A percentile compares a stretch with the other conserved stretches of the same genome.
These are phyloP conservation scores for Diplazon laetatorius DNA, from an alignment of 2,888 invertebrate genomes.

Conservation along the genomic window DNA sequence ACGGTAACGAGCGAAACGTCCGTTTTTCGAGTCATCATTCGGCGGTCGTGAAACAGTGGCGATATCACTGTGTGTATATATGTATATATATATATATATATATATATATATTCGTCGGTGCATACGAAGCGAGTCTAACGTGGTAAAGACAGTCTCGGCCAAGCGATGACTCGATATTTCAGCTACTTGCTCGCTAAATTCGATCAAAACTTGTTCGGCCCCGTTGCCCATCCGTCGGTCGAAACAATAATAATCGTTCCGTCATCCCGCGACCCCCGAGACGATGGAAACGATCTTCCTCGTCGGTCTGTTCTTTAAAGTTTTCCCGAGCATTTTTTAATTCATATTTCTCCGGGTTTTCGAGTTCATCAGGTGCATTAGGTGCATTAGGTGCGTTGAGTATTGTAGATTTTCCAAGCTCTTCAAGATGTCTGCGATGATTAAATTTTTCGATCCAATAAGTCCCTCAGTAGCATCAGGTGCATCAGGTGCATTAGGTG, in stretches of 20 bases:
- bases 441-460: too few relatives aligned
- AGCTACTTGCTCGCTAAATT: conserved; percentile 54
- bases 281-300: conserved; percentile 7
- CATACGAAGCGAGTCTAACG: conserved; percentile 61
- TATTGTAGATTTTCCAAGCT: too few relatives aligned
- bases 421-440: too few relatives aligned
- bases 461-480: too few relatives aligned
- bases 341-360: too few relatives aligned
- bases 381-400: too few relatives aligned
- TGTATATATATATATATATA: too few relatives aligned
- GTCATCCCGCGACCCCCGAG: background rate
- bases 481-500: too few relatives aligned
- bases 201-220: conserved; percentile 43
- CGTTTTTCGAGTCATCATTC: conserved; percentile 61
- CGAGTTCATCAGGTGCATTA: too few relatives aligned
- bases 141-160: conserved; percentile 59
- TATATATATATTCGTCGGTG: conserved; percentile 16
- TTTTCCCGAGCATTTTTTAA: too few relatives aligned
- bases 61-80: conserved; percentile 9
- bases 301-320: too few relatives aligned
- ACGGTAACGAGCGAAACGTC: conserved; percentile 62
- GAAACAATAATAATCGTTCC: conserved; percentile 30
- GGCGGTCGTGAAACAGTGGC: conserved; percentile 14
- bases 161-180: conserved; percentile 62
- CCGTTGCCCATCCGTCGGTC: background rate